phyloP scores from a whole-genome alignment of 2,797 vertebrate genomes.

The Phalloptychus januarius region DNA sequence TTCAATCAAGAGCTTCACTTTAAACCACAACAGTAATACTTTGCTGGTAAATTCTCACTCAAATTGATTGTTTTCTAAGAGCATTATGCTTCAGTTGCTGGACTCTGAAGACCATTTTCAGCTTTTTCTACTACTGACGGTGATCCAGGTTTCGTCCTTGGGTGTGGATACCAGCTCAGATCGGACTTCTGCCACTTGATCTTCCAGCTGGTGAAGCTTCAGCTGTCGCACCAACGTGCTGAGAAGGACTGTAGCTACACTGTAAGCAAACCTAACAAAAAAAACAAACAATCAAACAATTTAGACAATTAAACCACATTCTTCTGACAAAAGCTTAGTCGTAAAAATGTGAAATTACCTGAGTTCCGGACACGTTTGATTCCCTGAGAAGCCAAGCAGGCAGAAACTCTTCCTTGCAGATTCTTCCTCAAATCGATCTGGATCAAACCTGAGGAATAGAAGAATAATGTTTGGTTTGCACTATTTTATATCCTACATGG shows the following conservation, averaged over 20 bases:
- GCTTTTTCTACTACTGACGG: slow-evolving; percentile 84
- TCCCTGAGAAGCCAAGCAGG: slow-evolving; percentile 92
- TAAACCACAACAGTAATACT: slow-evolving; percentile 8
- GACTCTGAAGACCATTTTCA: slow-evolving; percentile 49
- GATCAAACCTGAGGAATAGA: slow-evolving; percentile 85
- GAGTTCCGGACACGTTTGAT: slow-evolving; percentile 92
- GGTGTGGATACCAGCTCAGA: slow-evolving; percentile 93
- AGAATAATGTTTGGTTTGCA: neutral
- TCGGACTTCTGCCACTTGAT: slow-evolving; percentile 88
- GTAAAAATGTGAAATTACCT: slow-evolving; percentile 76
- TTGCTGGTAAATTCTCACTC: slow-evolving; percentile 15
- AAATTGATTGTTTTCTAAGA: neutral
- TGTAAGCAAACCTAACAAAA: slow-evolving; percentile 90
- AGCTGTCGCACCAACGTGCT: slow-evolving; percentile 86
- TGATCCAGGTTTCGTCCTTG: slow-evolving; percentile 96
- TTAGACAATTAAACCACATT: neutral
- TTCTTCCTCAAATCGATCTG: slow-evolving; percentile 91
- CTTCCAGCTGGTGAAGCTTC: slow-evolving; percentile 82
- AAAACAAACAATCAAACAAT: no score
- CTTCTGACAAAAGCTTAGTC: neutral
- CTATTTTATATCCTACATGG: neutral
- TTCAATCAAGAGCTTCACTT: slow-evolving; percentile 1
- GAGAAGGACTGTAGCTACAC: slow-evolving; percentile 88
- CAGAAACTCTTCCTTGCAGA: slow-evolving; percentile 86
- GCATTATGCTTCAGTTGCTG: neutral